Evolutionary conservation across 2,888 invertebrate genomes (phyloP), one percentile per base, ranked within the genome.

Genomic region (Epistrophe grossulariae): DNA sequence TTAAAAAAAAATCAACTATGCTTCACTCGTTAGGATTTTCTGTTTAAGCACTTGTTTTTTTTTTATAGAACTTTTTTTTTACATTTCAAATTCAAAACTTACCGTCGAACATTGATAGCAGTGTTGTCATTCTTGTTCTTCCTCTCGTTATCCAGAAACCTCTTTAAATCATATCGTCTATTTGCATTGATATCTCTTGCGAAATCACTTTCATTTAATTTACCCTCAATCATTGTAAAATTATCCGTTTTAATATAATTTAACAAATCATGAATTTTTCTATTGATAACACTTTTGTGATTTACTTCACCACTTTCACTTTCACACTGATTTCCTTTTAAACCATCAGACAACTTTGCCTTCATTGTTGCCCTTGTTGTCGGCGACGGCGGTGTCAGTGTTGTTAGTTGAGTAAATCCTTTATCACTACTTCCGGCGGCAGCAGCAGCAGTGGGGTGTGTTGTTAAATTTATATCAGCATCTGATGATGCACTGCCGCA

Each of bases 251-350:
- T 81, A 28, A 84, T 84, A 60, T 79, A 79, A 70, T 45, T 81
- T 55, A 87, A 79, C 38, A 81, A 62, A 35, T 88, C 70, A n/a
- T 84, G 84, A 68, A 88, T 84, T 71, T 84, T 87, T 55, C 64
- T 74, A 43, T 72, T 87, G 62, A 83, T 59, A 59, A 71, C 79
- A 79, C 79, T 72, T 72, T 38, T 72, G 45, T 62, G 78, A 64
- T 71, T 64, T 11, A 73, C 73, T 73, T 78, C 84, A 68, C 45
- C 68, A 84, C 40, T 38, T 57, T 88, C 78, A 76, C 79, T 81
- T 43, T 79, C 71, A 38, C 57, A 76, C 57, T 72, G 73, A 66
- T 76, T 78, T 50, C 60, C 77, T 60, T 74, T 85, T 28, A 78
- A 64, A 31, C 70, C 71, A 35, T 35, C 35, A 19, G 68, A 60